A percentile compares a stretch with the other conserved stretches of the same genome.
These are phyloP conservation scores for Oeneis ivallda DNA, from an alignment of 2,888 invertebrate genomes.

Conservation along the genomic window DNA sequence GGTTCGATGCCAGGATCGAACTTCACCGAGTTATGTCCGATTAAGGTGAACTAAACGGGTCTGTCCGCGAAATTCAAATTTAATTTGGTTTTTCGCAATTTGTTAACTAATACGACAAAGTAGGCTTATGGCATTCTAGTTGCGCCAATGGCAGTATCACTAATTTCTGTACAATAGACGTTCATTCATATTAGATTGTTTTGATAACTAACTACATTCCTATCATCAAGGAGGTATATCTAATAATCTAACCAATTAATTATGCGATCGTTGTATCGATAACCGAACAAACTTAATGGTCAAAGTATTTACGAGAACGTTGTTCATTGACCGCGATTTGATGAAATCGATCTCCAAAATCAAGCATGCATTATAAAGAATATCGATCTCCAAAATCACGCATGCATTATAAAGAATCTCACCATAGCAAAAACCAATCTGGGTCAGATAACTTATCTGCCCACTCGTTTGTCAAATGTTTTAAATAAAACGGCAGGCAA, in stretches of 20 bases:
- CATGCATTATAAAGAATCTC: slow-evolving; percentile 15
- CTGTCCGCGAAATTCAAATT: no score
- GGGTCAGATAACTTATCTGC: slow-evolving; percentile 23
- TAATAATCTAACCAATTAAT: slow-evolving; percentile 3
- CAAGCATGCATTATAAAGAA: slow-evolving; percentile 16
- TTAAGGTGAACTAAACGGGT: no score
- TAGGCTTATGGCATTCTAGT: no score
- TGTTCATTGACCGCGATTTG: slow-evolving; percentile 15
- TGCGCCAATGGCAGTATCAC: no score
- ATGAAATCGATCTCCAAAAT: slow-evolving; percentile 4
- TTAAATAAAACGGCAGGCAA: background rate
- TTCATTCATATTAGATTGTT: background rate
- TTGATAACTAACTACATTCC: slow-evolving; percentile 3
- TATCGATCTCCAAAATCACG: slow-evolving; percentile 6
- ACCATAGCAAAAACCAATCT: background rate
- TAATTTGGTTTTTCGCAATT: no score
- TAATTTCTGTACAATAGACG: background rate
- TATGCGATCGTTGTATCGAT: slow-evolving; percentile 16
- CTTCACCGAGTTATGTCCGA: no score
- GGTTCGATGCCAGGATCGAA: no score
- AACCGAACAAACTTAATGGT: slow-evolving; percentile 15
- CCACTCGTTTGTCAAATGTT: background rate
- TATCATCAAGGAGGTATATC: background rate
- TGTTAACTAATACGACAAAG: no score
- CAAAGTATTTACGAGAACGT: slow-evolving; percentile 11